These are phyloP conservation scores for Typhlichthys subterraneus DNA, from an alignment of 2,797 vertebrate species.

Conservation along the genomic window DNA sequence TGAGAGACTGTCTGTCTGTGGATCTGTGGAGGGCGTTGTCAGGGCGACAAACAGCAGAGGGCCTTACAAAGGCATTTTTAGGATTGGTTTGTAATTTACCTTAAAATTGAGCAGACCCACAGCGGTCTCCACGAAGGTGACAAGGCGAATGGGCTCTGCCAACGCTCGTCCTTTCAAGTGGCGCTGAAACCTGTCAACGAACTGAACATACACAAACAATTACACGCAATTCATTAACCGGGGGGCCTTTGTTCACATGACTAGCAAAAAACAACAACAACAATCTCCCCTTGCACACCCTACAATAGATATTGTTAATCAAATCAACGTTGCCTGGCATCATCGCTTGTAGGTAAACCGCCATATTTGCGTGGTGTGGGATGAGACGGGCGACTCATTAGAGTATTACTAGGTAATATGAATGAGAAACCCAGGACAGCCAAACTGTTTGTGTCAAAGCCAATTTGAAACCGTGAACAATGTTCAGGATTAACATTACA, in stretches of 20 bases:
- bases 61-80: conserved; percentile 66
- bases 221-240: conserved; percentile 67
- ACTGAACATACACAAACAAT: conserved; percentile 82
- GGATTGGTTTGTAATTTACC: conserved; percentile 82
- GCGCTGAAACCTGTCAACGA: conserved; percentile 92
- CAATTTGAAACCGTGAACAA: conserved; percentile 38
- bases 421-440: conserved; percentile 19
- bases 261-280: conserved; percentile 11
- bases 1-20: conserved; percentile 59
- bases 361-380: background rate
- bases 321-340: background rate
- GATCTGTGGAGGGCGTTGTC: conserved; percentile 54
- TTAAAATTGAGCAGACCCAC: conserved; percentile 97
- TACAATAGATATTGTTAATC: background rate
- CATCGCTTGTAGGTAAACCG: background rate
- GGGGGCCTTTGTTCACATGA: conserved; percentile 35
- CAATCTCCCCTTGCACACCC: conserved; percentile 1
- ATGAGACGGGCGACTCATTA: conserved; percentile 10
- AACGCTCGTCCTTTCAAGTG: conserved; percentile 89
- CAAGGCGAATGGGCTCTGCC: conserved; percentile 90
- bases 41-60: conserved; percentile 52
- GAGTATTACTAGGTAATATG: conserved; percentile 16
- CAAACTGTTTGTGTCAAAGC: conserved; percentile 33
- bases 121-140: conserved; percentile 99
- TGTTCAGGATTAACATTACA: conserved; percentile 29